Percentiles rank a stretch among this genome's conserved stretches.
Evolutionary conservation across 2,888 invertebrate species (phyloP).

Genomic region (Poecilobothrus nobilitatus): DNA sequence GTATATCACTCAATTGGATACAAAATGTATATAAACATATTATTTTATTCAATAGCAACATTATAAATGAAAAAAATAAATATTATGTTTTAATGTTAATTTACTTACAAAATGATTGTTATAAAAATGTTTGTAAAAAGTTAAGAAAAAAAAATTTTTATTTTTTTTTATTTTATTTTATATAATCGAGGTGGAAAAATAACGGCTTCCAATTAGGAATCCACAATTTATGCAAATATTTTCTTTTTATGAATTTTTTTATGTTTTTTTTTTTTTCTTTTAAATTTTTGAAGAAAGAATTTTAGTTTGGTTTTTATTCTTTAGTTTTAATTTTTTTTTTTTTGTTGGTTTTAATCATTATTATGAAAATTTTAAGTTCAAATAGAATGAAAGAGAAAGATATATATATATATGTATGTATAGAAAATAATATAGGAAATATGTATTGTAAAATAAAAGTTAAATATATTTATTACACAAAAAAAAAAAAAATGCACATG

Average conservation of each 20-base stretch:
- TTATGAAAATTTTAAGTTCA: not conserved
- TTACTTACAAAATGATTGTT: not conserved
- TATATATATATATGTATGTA: too few species aligned
- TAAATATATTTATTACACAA: not conserved
- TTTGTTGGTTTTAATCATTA: not conserved
- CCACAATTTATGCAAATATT: slow-evolving; percentile 18
- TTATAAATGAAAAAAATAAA: not conserved
- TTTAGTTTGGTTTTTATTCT: too few species aligned
- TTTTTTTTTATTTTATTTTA: not conserved
- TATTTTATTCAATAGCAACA: not conserved
- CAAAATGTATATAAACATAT: not conserved
- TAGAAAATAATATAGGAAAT: not conserved
- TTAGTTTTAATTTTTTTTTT: too few species aligned
- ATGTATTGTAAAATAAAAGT: not conserved
- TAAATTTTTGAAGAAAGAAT: not conserved
- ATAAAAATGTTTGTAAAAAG: not conserved
- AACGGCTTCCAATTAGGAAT: slow-evolving; percentile 19
- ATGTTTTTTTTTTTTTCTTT: not conserved
- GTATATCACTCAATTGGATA: not conserved
- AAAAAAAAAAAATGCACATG: not conserved
- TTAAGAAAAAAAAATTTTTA: not conserved
- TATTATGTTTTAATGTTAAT: not conserved
- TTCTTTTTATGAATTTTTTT: not conserved
- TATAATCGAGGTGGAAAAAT: slow-evolving; percentile 15
- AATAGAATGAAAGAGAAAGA: not conserved